These are phyloP conservation scores for Dorcus hopei DNA, from an alignment of 2,888 invertebrate genomes.

Conservation along the genomic window DNA sequence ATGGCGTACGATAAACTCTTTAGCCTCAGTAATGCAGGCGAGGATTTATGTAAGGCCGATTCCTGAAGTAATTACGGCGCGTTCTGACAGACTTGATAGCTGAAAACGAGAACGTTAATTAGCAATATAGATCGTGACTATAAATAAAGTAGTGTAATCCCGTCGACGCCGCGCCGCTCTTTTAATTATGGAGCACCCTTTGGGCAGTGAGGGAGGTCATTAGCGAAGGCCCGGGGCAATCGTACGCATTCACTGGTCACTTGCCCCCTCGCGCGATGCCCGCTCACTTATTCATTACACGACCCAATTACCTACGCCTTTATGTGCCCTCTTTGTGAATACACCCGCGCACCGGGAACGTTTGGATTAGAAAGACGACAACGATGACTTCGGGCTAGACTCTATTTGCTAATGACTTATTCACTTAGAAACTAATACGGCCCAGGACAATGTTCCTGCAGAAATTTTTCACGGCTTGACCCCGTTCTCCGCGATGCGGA, in stretches of 20 bases:
- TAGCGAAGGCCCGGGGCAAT: constrained; percentile 35
- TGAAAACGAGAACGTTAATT: constrained; percentile 48
- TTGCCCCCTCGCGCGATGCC: constrained; percentile 25
- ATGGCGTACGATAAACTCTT: neutral
- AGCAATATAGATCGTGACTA: constrained; percentile 52
- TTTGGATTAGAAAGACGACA: constrained; percentile 21
- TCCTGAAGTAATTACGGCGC: constrained; percentile 34
- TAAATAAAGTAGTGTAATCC: constrained; percentile 49
- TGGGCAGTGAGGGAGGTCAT: constrained; percentile 39
- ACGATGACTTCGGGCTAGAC: neutral
- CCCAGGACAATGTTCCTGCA: neutral
- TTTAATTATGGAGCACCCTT: constrained; percentile 47
- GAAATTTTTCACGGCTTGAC: no score
- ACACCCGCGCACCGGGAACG: constrained; percentile 18
- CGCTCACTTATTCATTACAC: constrained; percentile 38
- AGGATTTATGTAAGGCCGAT: constrained; percentile 4
- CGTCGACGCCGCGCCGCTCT: constrained; percentile 41
- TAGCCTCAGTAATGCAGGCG: neutral
- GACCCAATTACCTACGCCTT: constrained; percentile 40
- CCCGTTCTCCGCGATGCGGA: no score
- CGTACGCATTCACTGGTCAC: constrained; percentile 27
- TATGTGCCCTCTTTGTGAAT: constrained; percentile 35
- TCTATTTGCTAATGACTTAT: neutral
- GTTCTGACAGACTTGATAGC: constrained; percentile 42
- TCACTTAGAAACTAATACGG: neutral